These are phyloP conservation scores for Campylomormyrus numenius DNA, from an alignment of 2,113 vertebrate genomes.

Conservation along the genomic window DNA sequence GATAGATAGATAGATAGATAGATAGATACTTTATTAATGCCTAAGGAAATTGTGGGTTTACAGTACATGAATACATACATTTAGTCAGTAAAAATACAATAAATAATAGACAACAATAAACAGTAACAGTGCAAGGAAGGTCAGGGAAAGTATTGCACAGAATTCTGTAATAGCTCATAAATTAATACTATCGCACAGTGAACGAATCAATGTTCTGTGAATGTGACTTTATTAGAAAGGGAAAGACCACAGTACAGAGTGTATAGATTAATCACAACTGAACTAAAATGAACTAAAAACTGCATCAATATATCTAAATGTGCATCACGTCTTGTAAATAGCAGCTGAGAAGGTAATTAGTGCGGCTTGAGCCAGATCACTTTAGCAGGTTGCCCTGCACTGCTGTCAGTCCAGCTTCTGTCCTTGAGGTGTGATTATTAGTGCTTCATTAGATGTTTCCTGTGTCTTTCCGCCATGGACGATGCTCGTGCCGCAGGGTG, in stretches of 20 bases:
- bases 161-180: background rate
- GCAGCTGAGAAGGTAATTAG: constrained; percentile 5
- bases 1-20: background rate
- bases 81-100: background rate
- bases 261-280: background rate
- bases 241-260: background rate
- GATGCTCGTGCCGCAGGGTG: constrained; percentile 42
- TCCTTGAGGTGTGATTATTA: constrained; percentile 32
- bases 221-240: background rate
- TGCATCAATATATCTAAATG: background rate
- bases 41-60: background rate
- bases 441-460: constrained; percentile 50
- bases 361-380: background rate
- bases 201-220: background rate
- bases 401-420: constrained; percentile 19
- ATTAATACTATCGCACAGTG: background rate
- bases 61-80: background rate
- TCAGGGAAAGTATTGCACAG: background rate
- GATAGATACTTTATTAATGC: background rate
- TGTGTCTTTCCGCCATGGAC: constrained; percentile 46
- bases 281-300: background rate
- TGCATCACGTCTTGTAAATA: background rate
- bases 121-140: background rate
- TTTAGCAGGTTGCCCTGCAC: background rate
- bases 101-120: background rate